Evolutionary conservation across 53 echinoderm and acorn worm genomes (phyloP).

Genomic region (Zoroaster sp.): DNA sequence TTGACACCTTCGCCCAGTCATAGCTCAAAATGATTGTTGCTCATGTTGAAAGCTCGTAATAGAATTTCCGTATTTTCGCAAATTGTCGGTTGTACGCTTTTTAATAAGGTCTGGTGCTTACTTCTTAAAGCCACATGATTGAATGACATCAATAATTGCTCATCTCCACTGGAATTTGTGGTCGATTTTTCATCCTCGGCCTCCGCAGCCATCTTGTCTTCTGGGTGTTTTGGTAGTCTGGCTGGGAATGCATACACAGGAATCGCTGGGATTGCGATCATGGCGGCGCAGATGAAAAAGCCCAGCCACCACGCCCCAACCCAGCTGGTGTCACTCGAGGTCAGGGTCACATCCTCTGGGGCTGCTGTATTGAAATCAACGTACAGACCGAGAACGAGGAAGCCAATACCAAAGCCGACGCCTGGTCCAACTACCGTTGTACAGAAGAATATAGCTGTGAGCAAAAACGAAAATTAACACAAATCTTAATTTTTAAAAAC

Average conservation of each 20-base stretch:
- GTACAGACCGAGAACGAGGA: slow-evolving; percentile 51
- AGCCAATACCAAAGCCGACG: slow-evolving; percentile 55
- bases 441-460: slow-evolving; percentile 64
- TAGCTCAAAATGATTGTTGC: no score
- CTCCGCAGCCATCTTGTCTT: background rate
- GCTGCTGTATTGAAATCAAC: slow-evolving; percentile 48
- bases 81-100: no score
- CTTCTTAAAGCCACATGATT: slow-evolving; percentile 36
- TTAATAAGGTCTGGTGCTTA: slow-evolving; percentile 11
- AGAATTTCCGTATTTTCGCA: no score
- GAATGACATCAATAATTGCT: slow-evolving; percentile 33
- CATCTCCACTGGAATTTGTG: background rate
- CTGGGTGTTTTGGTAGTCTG: slow-evolving; percentile 7
- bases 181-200: background rate
- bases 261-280: slow-evolving; percentile 28
- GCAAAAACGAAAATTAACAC: background rate
- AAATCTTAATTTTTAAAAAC: background rate
- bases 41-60: no score
- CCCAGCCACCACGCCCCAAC: slow-evolving; percentile 74
- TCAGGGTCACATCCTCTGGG: background rate
- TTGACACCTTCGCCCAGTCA: no score
- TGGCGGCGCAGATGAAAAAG: slow-evolving; percentile 39
- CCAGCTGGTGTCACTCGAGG: slow-evolving; percentile 50
- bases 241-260: slow-evolving; percentile 57
- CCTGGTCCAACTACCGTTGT: slow-evolving; percentile 63